phyloP scores from a whole-genome alignment of 2,797 vertebrate species.

The Momotus momota region DNA sequence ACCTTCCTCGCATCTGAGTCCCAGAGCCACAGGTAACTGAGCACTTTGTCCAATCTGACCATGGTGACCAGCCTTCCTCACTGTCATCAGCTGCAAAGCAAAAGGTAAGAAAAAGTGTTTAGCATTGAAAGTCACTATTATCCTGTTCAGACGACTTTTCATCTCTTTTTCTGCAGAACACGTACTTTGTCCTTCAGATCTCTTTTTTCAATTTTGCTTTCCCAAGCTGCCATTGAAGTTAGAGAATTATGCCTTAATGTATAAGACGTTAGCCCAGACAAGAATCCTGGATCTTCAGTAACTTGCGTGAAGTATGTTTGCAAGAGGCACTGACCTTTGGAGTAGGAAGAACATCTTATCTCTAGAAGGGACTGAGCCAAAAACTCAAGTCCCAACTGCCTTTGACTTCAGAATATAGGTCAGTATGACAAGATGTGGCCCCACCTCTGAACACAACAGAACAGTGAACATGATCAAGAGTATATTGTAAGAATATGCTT shows the following conservation, averaged over 20 bases:
- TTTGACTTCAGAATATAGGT: neutral
- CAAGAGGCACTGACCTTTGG: neutral
- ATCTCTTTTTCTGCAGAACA: neutral
- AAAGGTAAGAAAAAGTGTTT: neutral
- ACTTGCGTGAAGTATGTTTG: neutral
- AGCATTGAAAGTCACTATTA: neutral
- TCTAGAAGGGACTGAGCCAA: neutral
- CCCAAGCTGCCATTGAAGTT: neutral
- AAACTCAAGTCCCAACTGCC: neutral
- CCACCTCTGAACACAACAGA: neutral
- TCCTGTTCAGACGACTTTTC: neutral
- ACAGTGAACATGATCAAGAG: neutral
- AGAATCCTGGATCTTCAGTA: neutral
- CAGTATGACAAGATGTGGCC: neutral
- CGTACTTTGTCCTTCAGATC: neutral
- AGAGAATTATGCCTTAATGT: neutral
- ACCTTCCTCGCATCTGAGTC: slow-evolving; percentile 95
- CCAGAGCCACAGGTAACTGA: slow-evolving; percentile 94
- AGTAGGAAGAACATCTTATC: neutral
- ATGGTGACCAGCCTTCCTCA: slow-evolving; percentile 96
- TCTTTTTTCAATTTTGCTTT: neutral
- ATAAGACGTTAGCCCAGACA: neutral
- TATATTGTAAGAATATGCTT: neutral
- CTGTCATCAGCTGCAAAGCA: slow-evolving; percentile 81
- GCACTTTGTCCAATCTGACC: slow-evolving; percentile 99